These are phyloP conservation scores for Microcebus ravelobensis DNA, from an alignment of 2,113 vertebrate genomes.

Conservation along the genomic window DNA sequence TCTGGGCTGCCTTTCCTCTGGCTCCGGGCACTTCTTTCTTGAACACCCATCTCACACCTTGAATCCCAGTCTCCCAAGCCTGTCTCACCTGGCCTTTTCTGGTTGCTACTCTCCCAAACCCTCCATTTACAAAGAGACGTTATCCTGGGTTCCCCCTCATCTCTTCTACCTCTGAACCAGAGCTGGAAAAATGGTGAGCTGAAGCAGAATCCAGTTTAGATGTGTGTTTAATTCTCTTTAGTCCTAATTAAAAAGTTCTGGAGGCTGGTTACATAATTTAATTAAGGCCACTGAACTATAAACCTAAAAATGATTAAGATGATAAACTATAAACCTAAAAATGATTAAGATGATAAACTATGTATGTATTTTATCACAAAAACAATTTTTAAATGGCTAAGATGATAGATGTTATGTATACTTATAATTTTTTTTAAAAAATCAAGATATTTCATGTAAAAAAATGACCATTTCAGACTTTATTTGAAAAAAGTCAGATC, in stretches of 20 bases:
- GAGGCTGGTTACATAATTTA: neutral
- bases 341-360: neutral
- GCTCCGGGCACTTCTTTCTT: neutral
- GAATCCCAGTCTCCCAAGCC: neutral
- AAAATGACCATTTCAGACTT: neutral
- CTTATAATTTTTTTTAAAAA: neutral
- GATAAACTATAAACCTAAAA: no score
- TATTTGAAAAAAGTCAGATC: neutral
- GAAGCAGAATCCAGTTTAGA: neutral
- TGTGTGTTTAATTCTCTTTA: neutral
- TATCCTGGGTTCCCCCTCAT: neutral
- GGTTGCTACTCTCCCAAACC: neutral
- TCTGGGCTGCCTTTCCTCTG: neutral
- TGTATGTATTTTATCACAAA: neutral
- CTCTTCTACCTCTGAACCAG: neutral
- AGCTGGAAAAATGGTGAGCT: neutral
- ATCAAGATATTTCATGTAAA: neutral
- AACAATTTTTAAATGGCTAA: neutral
- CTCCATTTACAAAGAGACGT: neutral
- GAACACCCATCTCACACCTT: neutral
- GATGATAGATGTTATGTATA: neutral
- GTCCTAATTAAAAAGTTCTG: neutral
- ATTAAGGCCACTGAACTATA: neutral
- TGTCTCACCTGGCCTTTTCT: neutral
- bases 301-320: neutral